Evolutionary conservation across 2,113 vertebrate species (phyloP), one percentile per base, ranked within the genome.

Genomic region (Thermophis baileyi): DNA sequence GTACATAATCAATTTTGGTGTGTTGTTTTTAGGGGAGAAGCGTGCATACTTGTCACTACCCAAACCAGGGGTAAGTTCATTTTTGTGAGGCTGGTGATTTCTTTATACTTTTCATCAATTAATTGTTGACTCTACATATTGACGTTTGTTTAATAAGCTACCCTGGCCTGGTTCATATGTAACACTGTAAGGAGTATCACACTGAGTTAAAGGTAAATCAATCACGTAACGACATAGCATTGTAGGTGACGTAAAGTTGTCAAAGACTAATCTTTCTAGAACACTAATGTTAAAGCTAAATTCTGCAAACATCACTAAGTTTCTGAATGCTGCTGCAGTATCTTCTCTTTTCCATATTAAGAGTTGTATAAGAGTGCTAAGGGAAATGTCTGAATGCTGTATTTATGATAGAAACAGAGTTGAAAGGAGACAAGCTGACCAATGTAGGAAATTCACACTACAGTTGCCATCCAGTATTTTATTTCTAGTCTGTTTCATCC

Each of bases 31-130:
- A 99, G 99, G 99, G 97, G 99, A 99, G 97, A 99, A 99, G 97
- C 98, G 98, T 96, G 96, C 98, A 44, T 99, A 99, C 97, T 96
- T 99, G 91, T 99, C 99, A 50, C 98, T 99, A 93, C 99, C 99
- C 91, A 99, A 99, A 97, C 98, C 99, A 86, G 98, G 98, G 98
- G 99, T 99, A 97, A 99, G 99, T 98, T 94, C 24, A 27, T 30
- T 44, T 47, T 63, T 91, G 57, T 94, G 6, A 24, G 8, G 22
- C 10, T 51, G 10, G 16, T 81, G 10, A 74, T 92, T 16, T 44
- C 2, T 88, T 94, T 90, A 18, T 12, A 24, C 85, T 24, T 0
- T 91, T 24, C 18, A 57, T 87, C 16, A 88, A 49, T 47, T 90
- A 2, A 87, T 7, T 87, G 18, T 22, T 54, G 74, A 47, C 24